Conservation (phyloP, 2,113 vertebrate species). For the Notarius lentiginosus region DNA sequence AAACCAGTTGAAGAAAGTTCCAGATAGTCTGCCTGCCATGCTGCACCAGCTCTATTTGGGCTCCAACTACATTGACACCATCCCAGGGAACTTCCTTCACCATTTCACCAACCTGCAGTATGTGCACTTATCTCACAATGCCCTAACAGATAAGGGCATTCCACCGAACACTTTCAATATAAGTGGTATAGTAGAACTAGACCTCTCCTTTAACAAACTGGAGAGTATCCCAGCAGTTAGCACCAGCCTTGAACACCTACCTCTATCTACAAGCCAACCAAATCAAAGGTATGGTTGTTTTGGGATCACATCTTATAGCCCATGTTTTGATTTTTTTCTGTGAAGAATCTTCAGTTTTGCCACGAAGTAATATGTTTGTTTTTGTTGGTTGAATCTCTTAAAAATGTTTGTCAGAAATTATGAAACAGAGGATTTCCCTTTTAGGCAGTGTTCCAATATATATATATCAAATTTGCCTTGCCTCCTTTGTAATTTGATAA, state of each 20-base stretch:
- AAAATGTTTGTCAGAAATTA: not conserved
- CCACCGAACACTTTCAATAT: conserved; percentile 87
- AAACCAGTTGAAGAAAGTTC: conserved; percentile 86
- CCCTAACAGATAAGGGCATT: conserved; percentile 85
- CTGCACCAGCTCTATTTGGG: conserved; percentile 94
- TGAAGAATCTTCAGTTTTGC: not conserved
- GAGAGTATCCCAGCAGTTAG: conserved; percentile 89
- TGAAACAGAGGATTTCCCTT: not conserved
- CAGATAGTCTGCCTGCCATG: conserved; percentile 78
- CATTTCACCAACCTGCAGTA: conserved; percentile 83
- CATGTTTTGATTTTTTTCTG: not conserved
- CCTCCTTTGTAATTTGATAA: not conserved
- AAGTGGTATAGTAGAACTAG: conserved; percentile 87
- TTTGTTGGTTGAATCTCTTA: not conserved
- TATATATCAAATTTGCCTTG: not conserved
- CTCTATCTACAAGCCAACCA: conserved; percentile 94
- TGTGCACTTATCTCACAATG: conserved; percentile 86
- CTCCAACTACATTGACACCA: conserved; percentile 82
- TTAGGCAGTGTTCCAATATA: not conserved
- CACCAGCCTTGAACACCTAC: conserved; percentile 89
- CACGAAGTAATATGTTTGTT: not conserved
- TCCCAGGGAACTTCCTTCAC: conserved; percentile 83
- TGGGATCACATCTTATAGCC: not conserved
- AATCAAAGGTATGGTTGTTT: conserved; percentile 80
- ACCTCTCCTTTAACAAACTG: conserved; percentile 92